Conservation (phyloP, 2,888 invertebrate species). For the Dryobota labecula region DNA sequence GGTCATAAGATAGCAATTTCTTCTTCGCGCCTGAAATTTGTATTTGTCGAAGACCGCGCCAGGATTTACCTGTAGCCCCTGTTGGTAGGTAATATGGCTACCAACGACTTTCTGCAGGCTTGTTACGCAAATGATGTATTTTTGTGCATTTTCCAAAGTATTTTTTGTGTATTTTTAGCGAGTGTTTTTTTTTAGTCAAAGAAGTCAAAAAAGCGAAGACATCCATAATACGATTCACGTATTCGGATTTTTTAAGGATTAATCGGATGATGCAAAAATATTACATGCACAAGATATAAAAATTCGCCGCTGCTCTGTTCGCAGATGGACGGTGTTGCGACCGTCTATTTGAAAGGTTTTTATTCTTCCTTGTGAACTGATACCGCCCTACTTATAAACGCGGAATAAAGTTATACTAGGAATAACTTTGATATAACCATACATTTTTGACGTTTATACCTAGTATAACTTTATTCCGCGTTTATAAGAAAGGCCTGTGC, state of each 20-base stretch:
- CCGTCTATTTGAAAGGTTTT: not conserved
- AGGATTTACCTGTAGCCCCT: not conserved
- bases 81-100: constrained; percentile 14
- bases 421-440: no score
- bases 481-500: no score
- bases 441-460: no score
- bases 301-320: not conserved
- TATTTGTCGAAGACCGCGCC: constrained; percentile 1
- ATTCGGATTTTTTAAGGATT: not conserved
- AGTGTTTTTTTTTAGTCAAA: no score
- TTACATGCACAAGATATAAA: not conserved
- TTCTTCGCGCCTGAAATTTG: not conserved
- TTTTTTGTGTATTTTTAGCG: not conserved
- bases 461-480: no score
- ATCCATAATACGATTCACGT: not conserved
- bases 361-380: not conserved
- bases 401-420: no score
- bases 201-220: not conserved
- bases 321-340: no score
- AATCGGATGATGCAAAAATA: not conserved
- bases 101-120: constrained; percentile 5
- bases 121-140: not conserved
- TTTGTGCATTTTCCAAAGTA: not conserved
- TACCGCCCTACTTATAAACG: no score
- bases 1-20: not conserved